A percentile compares a stretch with the other conserved stretches of the same genome.
These are phyloP conservation scores for Etheostoma spectabile DNA, from an alignment of 2,113 vertebrate genomes.

Conservation along the genomic window DNA sequence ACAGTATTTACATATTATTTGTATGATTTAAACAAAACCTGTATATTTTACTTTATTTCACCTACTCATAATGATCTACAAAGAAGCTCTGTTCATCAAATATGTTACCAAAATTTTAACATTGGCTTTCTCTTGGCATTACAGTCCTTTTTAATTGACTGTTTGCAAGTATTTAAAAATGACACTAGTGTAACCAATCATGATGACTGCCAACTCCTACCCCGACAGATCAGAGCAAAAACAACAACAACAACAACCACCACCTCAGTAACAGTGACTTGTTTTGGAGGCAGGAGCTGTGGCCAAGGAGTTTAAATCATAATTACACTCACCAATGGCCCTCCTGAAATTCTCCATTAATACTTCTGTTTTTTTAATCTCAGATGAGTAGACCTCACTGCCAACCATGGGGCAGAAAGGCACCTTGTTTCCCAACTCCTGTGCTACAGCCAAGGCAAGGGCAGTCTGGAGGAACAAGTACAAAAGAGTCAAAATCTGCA, in stretches of 20 bases:
- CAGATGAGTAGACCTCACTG: slow-evolving; percentile 97
- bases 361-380: slow-evolving; percentile 99
- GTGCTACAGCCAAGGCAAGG: slow-evolving; percentile 94
- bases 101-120: not conserved
- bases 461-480: slow-evolving; percentile 86
- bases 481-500: not conserved
- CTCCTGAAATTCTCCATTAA: slow-evolving; percentile 99
- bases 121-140: not conserved
- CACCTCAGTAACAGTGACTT: not conserved
- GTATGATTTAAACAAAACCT: too few species aligned
- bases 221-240: not conserved
- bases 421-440: slow-evolving; percentile 97
- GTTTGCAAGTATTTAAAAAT: not conserved
- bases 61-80: too few species aligned
- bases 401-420: slow-evolving; percentile 99
- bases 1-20: too few species aligned
- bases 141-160: too few species aligned
- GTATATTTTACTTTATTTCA: too few species aligned
- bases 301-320: not conserved
- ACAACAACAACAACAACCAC: not conserved
- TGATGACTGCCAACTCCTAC: not conserved
- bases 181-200: not conserved
- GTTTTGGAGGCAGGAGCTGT: not conserved
- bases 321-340: slow-evolving; percentile 91
- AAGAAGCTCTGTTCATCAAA: too few species aligned